Evolutionary conservation across 2,888 invertebrate genomes (phyloP), one percentile per base, ranked within the genome.

Genomic region (Allacma fusca): DNA sequence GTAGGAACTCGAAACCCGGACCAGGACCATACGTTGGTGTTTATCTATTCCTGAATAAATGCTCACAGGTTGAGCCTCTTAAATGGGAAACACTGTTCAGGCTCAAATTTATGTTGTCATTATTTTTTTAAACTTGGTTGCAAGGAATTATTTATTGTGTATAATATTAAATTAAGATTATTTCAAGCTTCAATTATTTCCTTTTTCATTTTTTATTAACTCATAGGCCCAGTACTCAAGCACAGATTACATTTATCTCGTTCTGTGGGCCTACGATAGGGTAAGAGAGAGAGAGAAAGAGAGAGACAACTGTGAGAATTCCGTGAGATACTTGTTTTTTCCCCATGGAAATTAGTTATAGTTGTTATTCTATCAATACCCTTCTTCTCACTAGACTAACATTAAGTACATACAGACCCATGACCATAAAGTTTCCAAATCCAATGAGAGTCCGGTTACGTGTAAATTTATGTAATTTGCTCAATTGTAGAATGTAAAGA

Each of bases 101-200:
- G 5, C 62, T 34, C 13, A 62, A 34, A 73, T 73, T 73, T 64
- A 73, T 73, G 62, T 73, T 40, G 73, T 73, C 73, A 73, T 73
- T 28, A 59, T 72, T 72, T 72, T 69, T 65, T 72, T 16, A 50
- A 5, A 19, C 62, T 73, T 62, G 73, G 62, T 70, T 70, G 9
- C 50, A 70, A 70, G 50, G 50, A 50, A 73, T 73, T 73, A 73
- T 73, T 73, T 73, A 62, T 73, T 70, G 44, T 70, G 59, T 73
- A 62, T 73, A 73, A 73, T 73, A 73, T 73, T 72, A 59, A 72
- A 72, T 72, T 73, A 73, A 73, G 62, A 73, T 73, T 62, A 73
- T 73, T 73, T 73, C 62, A 62, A 62, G 62, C 73, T 73, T 64
- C 62, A 73, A 73, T 73, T 73, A 19, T 71, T 59, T 43, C 73